Evolutionary conservation across 2,113 vertebrate species (phyloP).

Genomic region (Apodemus sylvaticus): DNA sequence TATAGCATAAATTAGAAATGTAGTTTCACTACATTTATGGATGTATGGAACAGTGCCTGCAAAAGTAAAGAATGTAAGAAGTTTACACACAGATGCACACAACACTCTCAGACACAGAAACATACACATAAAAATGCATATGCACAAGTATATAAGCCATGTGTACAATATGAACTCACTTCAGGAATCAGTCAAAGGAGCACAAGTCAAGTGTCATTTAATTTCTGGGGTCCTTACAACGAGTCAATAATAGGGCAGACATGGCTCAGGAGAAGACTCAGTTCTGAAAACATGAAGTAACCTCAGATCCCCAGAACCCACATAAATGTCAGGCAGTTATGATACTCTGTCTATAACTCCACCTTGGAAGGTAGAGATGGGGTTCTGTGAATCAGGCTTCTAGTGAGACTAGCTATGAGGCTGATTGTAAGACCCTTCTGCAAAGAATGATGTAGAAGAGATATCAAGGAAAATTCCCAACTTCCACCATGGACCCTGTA

Average conservation of each 20-base stretch:
- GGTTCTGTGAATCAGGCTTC: background rate
- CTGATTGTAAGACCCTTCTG: background rate
- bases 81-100: background rate
- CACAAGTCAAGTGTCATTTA: background rate
- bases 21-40: background rate
- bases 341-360: background rate
- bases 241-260: background rate
- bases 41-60: background rate
- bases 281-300: background rate
- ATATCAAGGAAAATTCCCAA: background rate
- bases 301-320: background rate
- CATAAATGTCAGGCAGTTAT: background rate
- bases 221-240: background rate
- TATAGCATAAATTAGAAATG: background rate
- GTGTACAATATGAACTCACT: background rate
- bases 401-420: background rate
- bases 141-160: background rate
- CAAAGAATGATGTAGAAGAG: background rate
- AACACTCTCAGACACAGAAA: background rate
- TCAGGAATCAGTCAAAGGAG: background rate
- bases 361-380: background rate
- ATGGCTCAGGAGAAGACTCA: too few species aligned
- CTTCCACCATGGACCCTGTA: background rate
- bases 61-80: background rate
- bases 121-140: background rate